Evolutionary conservation across 2,797 vertebrate genomes (phyloP).

Genomic region (Delichon dasypus): DNA sequence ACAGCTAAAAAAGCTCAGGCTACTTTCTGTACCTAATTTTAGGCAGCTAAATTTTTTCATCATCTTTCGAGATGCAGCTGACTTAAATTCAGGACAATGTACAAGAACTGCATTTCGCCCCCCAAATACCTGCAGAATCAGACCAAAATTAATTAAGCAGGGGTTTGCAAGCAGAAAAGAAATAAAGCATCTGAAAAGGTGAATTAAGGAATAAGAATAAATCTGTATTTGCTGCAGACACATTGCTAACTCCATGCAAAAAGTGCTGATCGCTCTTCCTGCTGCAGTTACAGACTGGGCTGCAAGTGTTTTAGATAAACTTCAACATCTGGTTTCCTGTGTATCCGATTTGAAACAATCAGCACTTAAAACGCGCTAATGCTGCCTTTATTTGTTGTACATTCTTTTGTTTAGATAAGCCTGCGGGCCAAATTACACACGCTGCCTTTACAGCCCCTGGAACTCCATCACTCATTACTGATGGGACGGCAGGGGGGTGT

Average conservation of each 20-base stretch:
- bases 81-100: background rate
- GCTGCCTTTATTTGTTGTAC: slow-evolving; percentile 24
- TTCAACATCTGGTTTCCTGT: slow-evolving; percentile 28
- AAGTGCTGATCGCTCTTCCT: background rate
- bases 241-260: background rate
- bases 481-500: background rate
- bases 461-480: background rate
- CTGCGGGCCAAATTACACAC: background rate
- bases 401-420: slow-evolving; percentile 40
- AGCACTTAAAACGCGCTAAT: slow-evolving; percentile 25
- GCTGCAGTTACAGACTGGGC: background rate
- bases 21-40: background rate
- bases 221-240: background rate
- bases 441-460: background rate
- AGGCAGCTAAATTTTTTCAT: background rate
- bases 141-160: background rate
- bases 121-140: background rate
- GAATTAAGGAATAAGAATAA: background rate
- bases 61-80: background rate
- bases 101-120: background rate
- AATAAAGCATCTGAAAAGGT: background rate
- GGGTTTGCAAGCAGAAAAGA: background rate
- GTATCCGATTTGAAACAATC: slow-evolving; percentile 36
- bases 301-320: slow-evolving; percentile 38
- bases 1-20: background rate